Base-by-base conservation (phyloP, 2,888 invertebrate genomes). In the Pyrrhia umbra region DNA sequence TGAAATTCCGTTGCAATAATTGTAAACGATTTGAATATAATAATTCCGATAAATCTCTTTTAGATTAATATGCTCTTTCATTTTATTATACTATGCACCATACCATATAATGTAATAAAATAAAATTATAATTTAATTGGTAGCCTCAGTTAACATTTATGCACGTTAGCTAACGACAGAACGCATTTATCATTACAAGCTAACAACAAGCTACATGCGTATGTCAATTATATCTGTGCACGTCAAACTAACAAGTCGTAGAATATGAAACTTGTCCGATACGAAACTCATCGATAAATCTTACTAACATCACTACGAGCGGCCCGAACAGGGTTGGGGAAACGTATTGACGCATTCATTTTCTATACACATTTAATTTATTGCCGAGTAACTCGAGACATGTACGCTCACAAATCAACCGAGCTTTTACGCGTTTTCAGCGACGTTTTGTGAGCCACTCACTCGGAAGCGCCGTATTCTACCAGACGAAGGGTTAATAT, bases 361-460 rank as follows among this genome's bases (percentile, higher is more conserved):
- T 90, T 90, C 87, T 88, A 90, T 88, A 87, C 86, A 83, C 83
- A 85, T 88, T 90, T 90, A 92, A 93, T 92, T 92, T 91, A 92
- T 91, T 87, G 84, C 85, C 81, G 77, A 85, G 91, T 89, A 90
- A 90, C 89, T 86, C 85, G 90, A 90, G 89, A 89, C 88, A 87
- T 88, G 85, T 85, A 79, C 84, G 85, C 82, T 88, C 87, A 88
- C 90, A 91, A 92, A 90, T 92, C 90, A 90, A 88, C 77, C 76
- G 69, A 80, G 84, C 84, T 82, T 86, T 87, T 84, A 85, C 85
- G 80, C 81, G 75, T 85, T 91, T 90, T 91, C 88, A 86, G 84
- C 86, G 84, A 79, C 80, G 84, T 87, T 86, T 88, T 89, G 85
- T 87, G 79, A 81, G 80, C 77, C 73, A 77, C 82, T 87, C 83